Base-by-base conservation (phyloP, 2,888 invertebrate genomes). In the Andrena dorsata region DNA sequence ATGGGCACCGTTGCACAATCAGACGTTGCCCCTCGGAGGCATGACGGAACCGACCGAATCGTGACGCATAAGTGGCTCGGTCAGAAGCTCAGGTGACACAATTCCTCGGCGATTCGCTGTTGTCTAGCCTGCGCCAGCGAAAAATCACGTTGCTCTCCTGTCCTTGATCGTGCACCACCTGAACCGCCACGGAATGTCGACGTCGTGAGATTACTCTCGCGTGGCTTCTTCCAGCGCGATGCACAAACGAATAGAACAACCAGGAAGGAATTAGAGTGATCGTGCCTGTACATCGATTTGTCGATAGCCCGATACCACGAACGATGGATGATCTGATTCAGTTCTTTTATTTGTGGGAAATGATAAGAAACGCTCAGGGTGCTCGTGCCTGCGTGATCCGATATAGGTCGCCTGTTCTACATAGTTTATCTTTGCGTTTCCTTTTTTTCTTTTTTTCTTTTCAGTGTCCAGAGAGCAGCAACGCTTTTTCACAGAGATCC, bases 1-100 rank as follows among this genome's bases (percentile, higher is more conserved):
- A 75, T 68, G 60, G 68, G 76, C 73, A 76, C 74, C 80, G 80
- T 91, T 89, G 88, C 89, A 86, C 91, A 88, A 91, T 91, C 90
- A 90, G 90, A 87, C 91, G 87, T 89, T 90, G 89, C 82, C 85
- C 82, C 56, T 58, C 65, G 49, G 56, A 32, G 85, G 87, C 81
- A 89, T 84, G 87, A 88, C 84, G 79, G 83, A 84, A 88, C 85
- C 80, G 80, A 87, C 85, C 79, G 80, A 83, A 82, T 82, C 82
- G 76, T 86, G 87, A 84, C 83, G 84, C 85, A 88, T 86, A 81
- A 82, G 73, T 80, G 60, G 65, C 28, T 56, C 71, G 68, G 49
- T 53, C 76, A 49, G 65, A 71, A 71, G 10, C 16, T 60, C 84
- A 85, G 87, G 80, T 88, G 84, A 88, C 87, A 87, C 85, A 79